Evolutionary conservation across 2,113 vertebrate species (phyloP), one percentile per base, ranked within the genome.

Genomic region (Patagioenas fasciata): DNA sequence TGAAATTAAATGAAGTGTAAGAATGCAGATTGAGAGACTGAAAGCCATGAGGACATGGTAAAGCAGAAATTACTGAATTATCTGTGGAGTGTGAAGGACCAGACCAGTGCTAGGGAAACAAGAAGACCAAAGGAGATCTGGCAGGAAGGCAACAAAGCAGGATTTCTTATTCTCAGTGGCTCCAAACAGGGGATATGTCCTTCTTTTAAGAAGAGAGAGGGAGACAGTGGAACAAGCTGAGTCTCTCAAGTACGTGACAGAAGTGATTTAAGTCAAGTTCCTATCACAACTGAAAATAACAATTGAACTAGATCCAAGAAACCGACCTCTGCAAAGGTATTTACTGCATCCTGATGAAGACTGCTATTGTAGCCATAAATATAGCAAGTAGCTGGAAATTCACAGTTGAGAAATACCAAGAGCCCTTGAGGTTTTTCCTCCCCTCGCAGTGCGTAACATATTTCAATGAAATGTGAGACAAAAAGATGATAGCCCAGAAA

Each of bases 301-400:
- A 94, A 62, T 94, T 97, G 83, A 98, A 97, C 92, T 94, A 93
- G 93, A 87, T 97, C 91, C 91, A 97, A 94, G 89, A 92, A n/a
- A 88, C 86, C 96, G 91, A 96, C 91, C 86, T 96, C 96, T 95
- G 40, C 57, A 89, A 93, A 97, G 88, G 92, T 96, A 96, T 97
- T 97, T 96, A 97, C 79, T 88, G 85, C 67, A 81, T 96, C 87
- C 86, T 94, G 94, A 96, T 97, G 93, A 95, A 96, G 95, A 97
- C 91, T 80, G 92, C 95, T 97, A 95, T 89, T 87, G 82, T 89
- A 91, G 92, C 91, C 97, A 91, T 96, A 96, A 96, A 96, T 97
- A 97, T 10, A 88, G 48, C 72, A 96, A 96, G 81, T 93, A 91
- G 34, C 80, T 97, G 48, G 85, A 80, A 97, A 97, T 65, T 94